phyloP scores from a whole-genome alignment of 2,888 invertebrate genomes.

The Drosophila niveifrons region DNA sequence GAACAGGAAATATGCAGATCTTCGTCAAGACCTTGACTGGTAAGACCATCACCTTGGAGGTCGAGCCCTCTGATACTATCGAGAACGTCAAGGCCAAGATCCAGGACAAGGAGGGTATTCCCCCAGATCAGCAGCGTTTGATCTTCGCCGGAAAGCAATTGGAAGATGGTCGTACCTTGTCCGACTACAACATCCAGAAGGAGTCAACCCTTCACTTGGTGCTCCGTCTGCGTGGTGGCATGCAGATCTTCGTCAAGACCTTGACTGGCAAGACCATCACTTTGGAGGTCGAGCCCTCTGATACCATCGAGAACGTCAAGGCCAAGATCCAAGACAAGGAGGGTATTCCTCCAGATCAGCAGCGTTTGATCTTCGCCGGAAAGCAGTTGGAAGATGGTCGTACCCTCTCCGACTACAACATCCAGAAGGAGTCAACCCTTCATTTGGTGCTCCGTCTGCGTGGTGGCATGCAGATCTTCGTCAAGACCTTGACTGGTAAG shows the following conservation, averaged over 20 bases:
- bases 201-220: conserved; percentile 80
- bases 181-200: conserved; percentile 82
- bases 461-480: conserved; percentile 52
- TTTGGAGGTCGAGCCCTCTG: conserved; percentile 49
- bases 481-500: conserved; percentile 55
- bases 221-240: conserved; percentile 74
- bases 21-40: conserved; percentile 71
- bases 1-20: conserved; percentile 55
- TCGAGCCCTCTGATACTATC: conserved; percentile 76
- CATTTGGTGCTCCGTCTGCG: conserved; percentile 49
- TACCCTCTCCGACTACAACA: conserved; percentile 42
- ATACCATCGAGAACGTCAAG: conserved; percentile 54
- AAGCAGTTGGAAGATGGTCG: conserved; percentile 72
- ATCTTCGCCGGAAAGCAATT: conserved; percentile 81
- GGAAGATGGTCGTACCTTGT: conserved; percentile 80
- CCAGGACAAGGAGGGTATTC: conserved; percentile 81
- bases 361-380: conserved; percentile 74
- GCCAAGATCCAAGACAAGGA: conserved; percentile 56
- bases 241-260: conserved; percentile 56
- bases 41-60: conserved; percentile 81
- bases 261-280: conserved; percentile 55
- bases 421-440: conserved; percentile 51
- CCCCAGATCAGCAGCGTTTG: conserved; percentile 81
- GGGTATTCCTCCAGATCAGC: conserved; percentile 44
- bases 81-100: conserved; percentile 81